Conservation (phyloP, 2,113 vertebrate genomes). For the Gavialis gangeticus region DNA sequence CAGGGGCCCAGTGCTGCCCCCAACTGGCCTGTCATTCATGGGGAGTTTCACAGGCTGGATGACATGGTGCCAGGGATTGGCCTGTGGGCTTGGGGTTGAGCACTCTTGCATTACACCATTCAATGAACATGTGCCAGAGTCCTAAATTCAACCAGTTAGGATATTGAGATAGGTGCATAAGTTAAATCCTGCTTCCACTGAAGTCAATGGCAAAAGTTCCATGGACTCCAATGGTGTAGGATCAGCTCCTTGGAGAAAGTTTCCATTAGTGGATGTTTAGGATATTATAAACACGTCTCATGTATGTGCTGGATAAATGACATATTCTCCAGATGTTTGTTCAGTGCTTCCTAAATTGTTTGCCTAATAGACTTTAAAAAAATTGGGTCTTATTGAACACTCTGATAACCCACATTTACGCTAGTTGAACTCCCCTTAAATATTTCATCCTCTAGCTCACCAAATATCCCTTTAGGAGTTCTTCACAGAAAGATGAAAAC, state of each 20-base stretch:
- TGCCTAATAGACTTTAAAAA: not conserved
- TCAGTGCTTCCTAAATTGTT: not conserved
- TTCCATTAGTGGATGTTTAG: not conserved
- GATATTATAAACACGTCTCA: not conserved
- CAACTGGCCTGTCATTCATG: too few species aligned
- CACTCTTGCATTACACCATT: too few species aligned
- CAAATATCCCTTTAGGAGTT: constrained; percentile 8
- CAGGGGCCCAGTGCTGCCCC: too few species aligned
- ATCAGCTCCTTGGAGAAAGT: not conserved
- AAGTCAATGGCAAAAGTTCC: not conserved
- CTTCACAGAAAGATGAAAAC: constrained; percentile 21
- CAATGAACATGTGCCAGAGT: too few species aligned
- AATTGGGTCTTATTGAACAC: rapidly evolving
- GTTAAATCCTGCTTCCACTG: not conserved
- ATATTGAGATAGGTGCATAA: not conserved
- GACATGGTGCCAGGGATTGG: too few species aligned
- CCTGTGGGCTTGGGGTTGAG: too few species aligned
- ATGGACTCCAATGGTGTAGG: not conserved
- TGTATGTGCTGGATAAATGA: not conserved
- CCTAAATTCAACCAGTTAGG: not conserved
- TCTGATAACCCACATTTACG: not conserved
- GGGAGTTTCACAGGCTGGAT: too few species aligned
- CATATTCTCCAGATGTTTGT: not conserved
- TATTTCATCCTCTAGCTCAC: not conserved
- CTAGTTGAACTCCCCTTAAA: not conserved